A percentile compares a stretch with the other conserved stretches of the same genome.
These are phyloP conservation scores for Ia io DNA, from an alignment of 2,113 vertebrate genomes.

Conservation along the genomic window DNA sequence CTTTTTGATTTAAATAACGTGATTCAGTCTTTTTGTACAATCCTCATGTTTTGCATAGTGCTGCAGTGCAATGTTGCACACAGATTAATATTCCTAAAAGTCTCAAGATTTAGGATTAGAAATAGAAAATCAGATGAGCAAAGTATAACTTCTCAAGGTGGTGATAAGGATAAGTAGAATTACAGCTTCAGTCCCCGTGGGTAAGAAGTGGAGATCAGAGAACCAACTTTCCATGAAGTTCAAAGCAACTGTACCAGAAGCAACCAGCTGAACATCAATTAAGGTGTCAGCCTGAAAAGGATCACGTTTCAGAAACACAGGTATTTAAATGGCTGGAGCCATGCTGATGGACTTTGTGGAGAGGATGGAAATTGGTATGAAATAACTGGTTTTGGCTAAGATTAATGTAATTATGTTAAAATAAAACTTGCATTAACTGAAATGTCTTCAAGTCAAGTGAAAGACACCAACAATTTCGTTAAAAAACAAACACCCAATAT, in stretches of 20 bases:
- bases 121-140: conserved; percentile 17
- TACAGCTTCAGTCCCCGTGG: neutral
- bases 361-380: neutral
- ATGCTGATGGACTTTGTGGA: neutral
- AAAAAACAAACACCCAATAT: neutral
- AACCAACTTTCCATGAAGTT: neutral
- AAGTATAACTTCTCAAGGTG: neutral
- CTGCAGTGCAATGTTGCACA: neutral
- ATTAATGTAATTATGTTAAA: neutral
- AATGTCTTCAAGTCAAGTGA: neutral
- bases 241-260: neutral
- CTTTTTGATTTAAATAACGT: neutral
- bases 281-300: neutral
- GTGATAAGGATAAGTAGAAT: neutral
- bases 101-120: conserved; percentile 18
- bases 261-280: neutral
- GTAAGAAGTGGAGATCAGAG: neutral
- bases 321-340: neutral
- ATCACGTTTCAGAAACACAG: neutral
- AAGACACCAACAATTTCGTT: neutral
- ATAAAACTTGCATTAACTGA: neutral
- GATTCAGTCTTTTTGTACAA: neutral
- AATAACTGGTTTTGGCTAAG: neutral
- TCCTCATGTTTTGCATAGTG: neutral
- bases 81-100: neutral